Evolutionary conservation across 1,140 invertebrate genomes (phyloP).

Genomic region (Tetramorium simillimum): DNA sequence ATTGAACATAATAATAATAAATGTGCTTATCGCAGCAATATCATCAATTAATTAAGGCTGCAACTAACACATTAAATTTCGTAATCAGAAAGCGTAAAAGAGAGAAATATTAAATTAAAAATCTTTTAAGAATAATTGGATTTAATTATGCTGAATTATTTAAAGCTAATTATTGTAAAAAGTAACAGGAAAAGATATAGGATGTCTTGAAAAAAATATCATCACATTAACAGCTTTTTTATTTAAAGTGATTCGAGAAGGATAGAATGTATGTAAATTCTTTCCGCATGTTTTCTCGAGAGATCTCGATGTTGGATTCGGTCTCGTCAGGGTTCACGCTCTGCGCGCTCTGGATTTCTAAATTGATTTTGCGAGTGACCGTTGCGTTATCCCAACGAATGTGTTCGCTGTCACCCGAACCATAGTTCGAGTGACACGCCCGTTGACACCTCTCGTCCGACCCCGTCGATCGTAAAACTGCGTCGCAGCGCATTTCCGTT

Average conservation of each 20-base stretch:
- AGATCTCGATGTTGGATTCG: neutral
- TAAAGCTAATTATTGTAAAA: neutral
- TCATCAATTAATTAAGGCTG: neutral
- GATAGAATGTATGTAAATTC: neutral
- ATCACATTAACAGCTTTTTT: neutral
- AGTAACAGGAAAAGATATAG: neutral
- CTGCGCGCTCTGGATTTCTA: neutral
- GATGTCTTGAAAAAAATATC: neutral
- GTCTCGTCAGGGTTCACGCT: neutral
- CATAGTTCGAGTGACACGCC: slow-evolving; percentile 10
- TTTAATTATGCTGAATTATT: neutral
- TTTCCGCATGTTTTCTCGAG: neutral
- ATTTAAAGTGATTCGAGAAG: neutral
- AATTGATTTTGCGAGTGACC: slow-evolving; percentile 11
- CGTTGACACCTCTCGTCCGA: slow-evolving; percentile 42
- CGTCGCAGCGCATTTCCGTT: slow-evolving; percentile 26
- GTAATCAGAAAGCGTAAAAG: neutral
- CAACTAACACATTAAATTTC: neutral
- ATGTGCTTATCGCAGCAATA: neutral
- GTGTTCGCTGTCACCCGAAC: neutral
- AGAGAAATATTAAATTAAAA: neutral
- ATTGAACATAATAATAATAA: neutral
- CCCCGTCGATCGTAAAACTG: slow-evolving; percentile 43
- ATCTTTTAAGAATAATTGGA: neutral
- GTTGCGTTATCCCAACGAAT: slow-evolving; percentile 20